A percentile compares a stretch with the other conserved stretches of the same genome.
phyloP scores from a whole-genome alignment of 2,113 vertebrate genomes.

The Leucosticte australis region DNA sequence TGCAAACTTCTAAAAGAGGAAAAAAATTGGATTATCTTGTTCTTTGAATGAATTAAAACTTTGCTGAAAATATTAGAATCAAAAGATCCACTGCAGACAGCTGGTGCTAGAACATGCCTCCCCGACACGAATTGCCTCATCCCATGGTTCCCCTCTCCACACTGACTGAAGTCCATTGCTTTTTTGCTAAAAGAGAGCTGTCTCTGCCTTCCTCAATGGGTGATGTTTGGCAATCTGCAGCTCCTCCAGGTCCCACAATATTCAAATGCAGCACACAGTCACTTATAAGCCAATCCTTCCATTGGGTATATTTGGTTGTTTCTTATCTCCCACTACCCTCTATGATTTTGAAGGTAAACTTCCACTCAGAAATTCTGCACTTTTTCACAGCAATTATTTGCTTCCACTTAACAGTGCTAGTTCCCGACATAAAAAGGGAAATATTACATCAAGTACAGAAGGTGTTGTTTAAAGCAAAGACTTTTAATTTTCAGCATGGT shows the following conservation, averaged over 20 bases:
- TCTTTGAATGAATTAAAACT: not conserved
- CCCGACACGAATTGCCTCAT: not conserved
- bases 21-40: not conserved
- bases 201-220: not conserved
- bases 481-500: conserved; percentile 12
- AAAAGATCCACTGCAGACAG: not conserved
- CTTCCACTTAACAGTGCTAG: not conserved
- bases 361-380: not conserved
- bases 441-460: not conserved
- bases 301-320: not conserved
- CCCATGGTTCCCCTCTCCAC: not conserved
- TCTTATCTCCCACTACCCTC: not conserved
- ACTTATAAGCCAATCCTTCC: not conserved
- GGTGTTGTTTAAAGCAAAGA: not conserved
- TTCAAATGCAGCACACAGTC: not conserved
- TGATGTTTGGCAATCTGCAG: not conserved
- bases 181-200: not conserved
- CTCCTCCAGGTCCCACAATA: not conserved
- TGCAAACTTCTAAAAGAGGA: not conserved
- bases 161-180: not conserved
- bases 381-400: not conserved
- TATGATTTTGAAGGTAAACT: not conserved
- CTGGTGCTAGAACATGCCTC: not conserved
- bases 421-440: not conserved
- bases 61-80: not conserved